Conservation (phyloP, 2,113 vertebrate genomes). For the Colius striatus region DNA sequence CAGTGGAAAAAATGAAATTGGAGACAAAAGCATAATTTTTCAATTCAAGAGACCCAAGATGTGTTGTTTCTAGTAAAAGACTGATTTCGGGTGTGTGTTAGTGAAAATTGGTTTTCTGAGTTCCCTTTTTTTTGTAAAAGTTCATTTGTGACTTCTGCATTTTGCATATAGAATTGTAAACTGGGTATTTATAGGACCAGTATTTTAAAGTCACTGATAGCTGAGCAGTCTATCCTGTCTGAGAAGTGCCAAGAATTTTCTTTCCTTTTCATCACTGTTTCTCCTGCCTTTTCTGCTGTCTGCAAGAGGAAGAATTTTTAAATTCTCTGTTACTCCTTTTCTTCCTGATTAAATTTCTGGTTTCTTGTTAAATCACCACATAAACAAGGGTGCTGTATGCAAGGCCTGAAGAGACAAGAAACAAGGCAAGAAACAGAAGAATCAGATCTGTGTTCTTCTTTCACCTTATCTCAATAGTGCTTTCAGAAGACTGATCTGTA, state of each 20-base stretch:
- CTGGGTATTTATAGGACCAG: not conserved
- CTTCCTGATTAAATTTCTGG: not conserved
- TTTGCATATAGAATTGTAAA: not conserved
- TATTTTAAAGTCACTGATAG: not conserved
- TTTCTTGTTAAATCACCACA: not conserved
- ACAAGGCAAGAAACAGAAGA: not conserved
- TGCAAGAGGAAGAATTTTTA: not conserved
- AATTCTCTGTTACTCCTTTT: not conserved
- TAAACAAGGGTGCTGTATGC: not conserved
- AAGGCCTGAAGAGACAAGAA: not conserved
- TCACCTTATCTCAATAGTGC: not conserved
- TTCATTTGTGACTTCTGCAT: not conserved
- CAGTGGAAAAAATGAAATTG: conserved; percentile 25
- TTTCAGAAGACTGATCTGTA: not conserved
- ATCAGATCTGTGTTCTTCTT: not conserved
- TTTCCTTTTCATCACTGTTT: not conserved
- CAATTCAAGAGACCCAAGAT: conserved; percentile 30
- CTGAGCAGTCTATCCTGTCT: not conserved
- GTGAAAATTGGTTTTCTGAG: not conserved
- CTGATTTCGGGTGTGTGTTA: not conserved
- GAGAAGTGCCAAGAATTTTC: not conserved
- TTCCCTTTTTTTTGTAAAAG: not conserved
- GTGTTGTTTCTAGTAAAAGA: conserved; percentile 10
- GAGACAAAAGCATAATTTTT: conserved; percentile 12
- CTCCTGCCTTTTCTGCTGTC: not conserved